A percentile compares a stretch with the other conserved stretches of the same genome.
phyloP scores from a whole-genome alignment of 2,888 invertebrate species.

The Liopterus haemorrhoidalis region DNA sequence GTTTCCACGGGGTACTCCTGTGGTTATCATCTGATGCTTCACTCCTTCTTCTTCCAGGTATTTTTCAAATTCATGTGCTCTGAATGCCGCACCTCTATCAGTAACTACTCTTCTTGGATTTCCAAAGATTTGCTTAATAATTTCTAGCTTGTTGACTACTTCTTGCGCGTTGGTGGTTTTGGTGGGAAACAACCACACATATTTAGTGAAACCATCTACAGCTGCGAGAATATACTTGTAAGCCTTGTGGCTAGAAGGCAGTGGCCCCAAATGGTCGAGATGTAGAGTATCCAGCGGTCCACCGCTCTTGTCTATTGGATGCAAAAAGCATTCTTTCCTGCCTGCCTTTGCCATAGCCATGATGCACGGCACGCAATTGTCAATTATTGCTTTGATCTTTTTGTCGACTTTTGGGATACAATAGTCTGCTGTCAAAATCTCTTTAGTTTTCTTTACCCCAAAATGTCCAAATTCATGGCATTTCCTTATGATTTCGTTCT shows the following conservation, averaged over 20 bases:
- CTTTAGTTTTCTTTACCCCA: conserved; percentile 20
- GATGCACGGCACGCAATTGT: conserved; percentile 22
- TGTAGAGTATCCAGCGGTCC: conserved; percentile 16
- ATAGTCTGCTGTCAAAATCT: conserved; percentile 16
- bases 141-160: conserved; percentile 14
- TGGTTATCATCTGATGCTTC: conserved; percentile 18
- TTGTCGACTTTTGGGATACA: conserved; percentile 22
- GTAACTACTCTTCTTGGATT: conserved; percentile 19
- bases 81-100: conserved; percentile 20
- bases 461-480: conserved; percentile 24
- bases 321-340: conserved; percentile 16
- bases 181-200: conserved; percentile 22
- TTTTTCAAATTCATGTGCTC: conserved; percentile 10
- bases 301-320: conserved; percentile 19
- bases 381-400: conserved; percentile 19
- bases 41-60: conserved; percentile 17
- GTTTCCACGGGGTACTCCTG: conserved; percentile 21
- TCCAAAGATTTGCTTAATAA: conserved; percentile 15
- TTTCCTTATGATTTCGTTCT: conserved; percentile 18
- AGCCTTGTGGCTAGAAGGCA: conserved; percentile 13
- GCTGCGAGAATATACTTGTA: conserved; percentile 23
- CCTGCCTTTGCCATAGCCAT: conserved; percentile 22
- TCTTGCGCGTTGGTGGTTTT: conserved; percentile 19
- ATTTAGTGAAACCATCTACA: conserved; percentile 21
- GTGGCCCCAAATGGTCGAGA: conserved; percentile 22